phyloP scores from a whole-genome alignment of 2,888 invertebrate species.

The Poecilus cupreus region DNA sequence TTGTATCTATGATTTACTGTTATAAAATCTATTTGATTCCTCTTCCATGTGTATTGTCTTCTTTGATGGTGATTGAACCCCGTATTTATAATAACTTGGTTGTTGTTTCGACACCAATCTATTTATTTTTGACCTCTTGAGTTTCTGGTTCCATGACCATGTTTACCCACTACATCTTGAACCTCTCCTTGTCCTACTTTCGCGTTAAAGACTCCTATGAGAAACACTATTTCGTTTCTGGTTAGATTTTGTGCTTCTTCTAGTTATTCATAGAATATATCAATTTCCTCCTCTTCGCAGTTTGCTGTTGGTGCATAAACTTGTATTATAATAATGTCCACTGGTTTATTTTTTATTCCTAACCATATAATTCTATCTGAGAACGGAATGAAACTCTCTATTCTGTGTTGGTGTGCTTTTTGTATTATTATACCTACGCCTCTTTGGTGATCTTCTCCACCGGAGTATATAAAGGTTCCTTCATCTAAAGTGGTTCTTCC shows the following conservation, averaged over 20 bases:
- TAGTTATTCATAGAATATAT: conserved; percentile 8
- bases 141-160: neutral
- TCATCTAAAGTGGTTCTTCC: neutral
- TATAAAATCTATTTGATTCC: conserved; percentile 31
- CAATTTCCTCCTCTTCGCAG: neutral
- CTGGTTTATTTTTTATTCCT: neutral
- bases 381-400: neutral
- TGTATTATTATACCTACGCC: neutral
- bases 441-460: neutral
- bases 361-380: neutral
- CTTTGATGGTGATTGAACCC: neutral
- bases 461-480: neutral
- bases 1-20: conserved; percentile 3
- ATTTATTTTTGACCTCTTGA: neutral
- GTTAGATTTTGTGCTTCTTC: neutral
- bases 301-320: conserved; percentile 29
- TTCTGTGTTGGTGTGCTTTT: neutral
- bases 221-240: neutral
- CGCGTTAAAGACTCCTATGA: conserved; percentile 3
- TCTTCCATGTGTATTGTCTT: conserved; percentile 1
- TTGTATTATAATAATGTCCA: neutral
- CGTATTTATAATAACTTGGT: conserved; percentile 19
- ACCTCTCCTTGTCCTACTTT: conserved; percentile 14
- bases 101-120: conserved; percentile 17
- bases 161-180: neutral